Percentiles rank a stretch among this genome's conserved stretches.
phyloP scores from a whole-genome alignment of 92 coral and sea anemone genomes.

The Epizoanthus stellaris region DNA sequence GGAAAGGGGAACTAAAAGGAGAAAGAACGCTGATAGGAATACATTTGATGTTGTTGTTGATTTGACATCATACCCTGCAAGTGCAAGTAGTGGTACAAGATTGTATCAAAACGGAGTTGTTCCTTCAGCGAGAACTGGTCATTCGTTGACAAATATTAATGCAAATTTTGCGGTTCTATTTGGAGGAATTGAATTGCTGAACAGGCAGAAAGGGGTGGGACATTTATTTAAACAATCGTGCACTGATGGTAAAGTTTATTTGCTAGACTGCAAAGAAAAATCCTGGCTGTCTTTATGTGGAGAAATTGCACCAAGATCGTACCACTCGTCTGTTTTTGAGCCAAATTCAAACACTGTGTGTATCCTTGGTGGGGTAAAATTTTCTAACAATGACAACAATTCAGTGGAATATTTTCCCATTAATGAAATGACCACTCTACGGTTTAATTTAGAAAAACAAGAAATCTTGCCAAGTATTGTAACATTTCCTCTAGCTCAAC shows the following conservation, averaged over 20 bases:
- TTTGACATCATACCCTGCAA: no score
- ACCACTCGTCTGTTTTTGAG: constrained; percentile 37
- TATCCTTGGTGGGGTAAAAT: no score
- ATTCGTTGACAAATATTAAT: constrained; percentile 21
- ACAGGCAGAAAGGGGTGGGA: constrained; percentile 16
- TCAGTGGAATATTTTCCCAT: no score
- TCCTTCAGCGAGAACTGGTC: constrained; percentile 47
- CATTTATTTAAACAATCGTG: constrained; percentile 25
- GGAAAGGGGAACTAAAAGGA: no score
- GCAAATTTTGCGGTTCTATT: constrained; percentile 24
- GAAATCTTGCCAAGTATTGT: background rate
- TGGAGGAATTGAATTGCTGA: constrained; percentile 20
- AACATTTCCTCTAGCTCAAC: background rate
- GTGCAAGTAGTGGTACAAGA: no score
- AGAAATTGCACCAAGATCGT: constrained; percentile 25
- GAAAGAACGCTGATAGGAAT: no score
- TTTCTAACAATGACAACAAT: no score
- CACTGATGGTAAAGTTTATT: constrained; percentile 39
- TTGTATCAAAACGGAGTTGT: constrained; percentile 19
- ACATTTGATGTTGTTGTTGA: no score
- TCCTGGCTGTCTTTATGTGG: constrained; percentile 4
- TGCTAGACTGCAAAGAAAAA: constrained; percentile 2
- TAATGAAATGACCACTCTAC: no score
- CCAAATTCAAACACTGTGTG: background rate
- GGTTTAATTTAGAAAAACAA: no score